Evolutionary conservation across 1,140 invertebrate genomes (phyloP), one percentile per base, ranked within the genome.

Genomic region (Musca vetustissima): DNA sequence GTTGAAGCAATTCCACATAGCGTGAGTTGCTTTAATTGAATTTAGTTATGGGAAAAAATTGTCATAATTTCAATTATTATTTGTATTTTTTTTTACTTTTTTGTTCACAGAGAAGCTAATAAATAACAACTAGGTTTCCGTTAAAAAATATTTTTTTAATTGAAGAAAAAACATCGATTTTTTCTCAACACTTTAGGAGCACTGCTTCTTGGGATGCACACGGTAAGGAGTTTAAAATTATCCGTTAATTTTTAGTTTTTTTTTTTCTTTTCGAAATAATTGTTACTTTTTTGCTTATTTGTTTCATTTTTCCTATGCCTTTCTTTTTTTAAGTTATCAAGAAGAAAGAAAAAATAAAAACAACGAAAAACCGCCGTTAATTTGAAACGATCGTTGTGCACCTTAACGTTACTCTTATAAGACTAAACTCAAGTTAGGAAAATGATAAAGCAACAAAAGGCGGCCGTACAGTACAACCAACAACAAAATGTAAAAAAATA

Each of bases 371-470:
- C 57, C 57, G 57, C 57, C 57, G 57, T 61, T 61, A 61, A 43
- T 61, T 61, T 36, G 9, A 61, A 61, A 61, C 57, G 57, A 61
- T 61, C 57, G 57, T 61, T 61, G 57, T 64, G 52, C 57, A 70
- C 69, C 67, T 57, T 66, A 70, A 64, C 66, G 61, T 64, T 64
- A 67, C 73, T 79, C 74, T 76, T 71, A 73, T 72, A 75, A 76
- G 75, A 76, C 73, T 72, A 73, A 76, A 74, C 75, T 75, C 73
- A 53, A 72, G 70, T 73, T 69, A 73, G 70, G 70, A 73, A 61
- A 72, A 67, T 66, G 67, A 66, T 72, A 68, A 61, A 73, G 70
- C 28, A 55, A 69, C 70, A 76, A 72, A 80, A 43, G 36, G 76
- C 61, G 66, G 49, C 28, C 64, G 68, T 66, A 65, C 61, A 64